A percentile compares a stretch with the other conserved stretches of the same genome.
phyloP scores from a whole-genome alignment of 2,113 vertebrate species.

The Sprattus sprattus region DNA sequence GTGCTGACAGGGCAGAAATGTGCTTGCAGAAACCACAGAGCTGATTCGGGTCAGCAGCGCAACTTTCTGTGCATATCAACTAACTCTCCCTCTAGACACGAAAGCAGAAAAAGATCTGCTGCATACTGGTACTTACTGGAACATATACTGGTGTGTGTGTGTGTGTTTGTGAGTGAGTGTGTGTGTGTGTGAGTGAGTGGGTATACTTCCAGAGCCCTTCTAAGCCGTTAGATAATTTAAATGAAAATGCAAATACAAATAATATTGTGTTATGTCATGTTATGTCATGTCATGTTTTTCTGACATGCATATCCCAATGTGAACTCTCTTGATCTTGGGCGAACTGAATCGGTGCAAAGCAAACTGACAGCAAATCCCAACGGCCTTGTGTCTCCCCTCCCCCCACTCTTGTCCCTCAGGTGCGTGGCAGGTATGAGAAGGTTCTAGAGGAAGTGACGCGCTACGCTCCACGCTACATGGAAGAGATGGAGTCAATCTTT shows the following conservation, averaged over 20 bases:
- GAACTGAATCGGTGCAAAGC: background rate
- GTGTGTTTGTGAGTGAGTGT: no score
- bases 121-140: background rate
- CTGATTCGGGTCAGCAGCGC: background rate
- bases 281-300: background rate
- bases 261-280: no score
- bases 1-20: background rate
- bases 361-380: background rate
- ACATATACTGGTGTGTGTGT: no score
- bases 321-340: background rate
- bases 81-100: background rate
- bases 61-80: background rate
- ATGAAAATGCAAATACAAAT: background rate
- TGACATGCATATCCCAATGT: background rate
- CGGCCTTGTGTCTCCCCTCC: background rate
- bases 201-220: no score
- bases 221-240: background rate
- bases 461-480: slow-evolving; percentile 82
- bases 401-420: slow-evolving; percentile 50
- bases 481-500: slow-evolving; percentile 83
- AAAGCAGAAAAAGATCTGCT: background rate
- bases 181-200: no score
- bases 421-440: slow-evolving; percentile 76
- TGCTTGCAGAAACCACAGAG: background rate
- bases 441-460: slow-evolving; percentile 78